Evolutionary conservation across 1,140 invertebrate genomes (phyloP).

Genomic region (Drosophila obscura): DNA sequence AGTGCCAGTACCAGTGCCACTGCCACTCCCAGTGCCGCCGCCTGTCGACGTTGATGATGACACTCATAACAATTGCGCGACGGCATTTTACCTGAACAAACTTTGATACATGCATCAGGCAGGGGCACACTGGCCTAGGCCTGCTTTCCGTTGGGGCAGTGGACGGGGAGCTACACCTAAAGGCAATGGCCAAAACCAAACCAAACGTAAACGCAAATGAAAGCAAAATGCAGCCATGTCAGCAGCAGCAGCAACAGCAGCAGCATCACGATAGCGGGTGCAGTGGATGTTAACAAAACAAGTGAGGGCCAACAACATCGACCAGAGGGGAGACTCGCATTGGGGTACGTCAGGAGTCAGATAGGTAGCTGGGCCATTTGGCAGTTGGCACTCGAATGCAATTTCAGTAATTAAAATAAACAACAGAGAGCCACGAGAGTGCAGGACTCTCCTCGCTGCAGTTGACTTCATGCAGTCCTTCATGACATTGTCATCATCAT

Average conservation of each 20-base stretch:
- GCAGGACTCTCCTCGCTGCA: conserved; percentile 41
- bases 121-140: not conserved
- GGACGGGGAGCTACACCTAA: conserved; percentile 34
- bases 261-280: conserved; percentile 60
- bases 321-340: conserved; percentile 1
- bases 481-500: conserved; percentile 69
- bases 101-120: conserved; percentile 68
- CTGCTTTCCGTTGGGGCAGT: not conserved
- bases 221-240: conserved; percentile 74
- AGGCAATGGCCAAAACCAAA: conserved; percentile 70
- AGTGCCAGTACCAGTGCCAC: conserved; percentile 13
- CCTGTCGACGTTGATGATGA: conserved; percentile 67
- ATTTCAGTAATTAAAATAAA: conserved; percentile 84
- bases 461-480: conserved; percentile 25
- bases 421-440: conserved; percentile 48
- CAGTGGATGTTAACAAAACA: conserved; percentile 72
- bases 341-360: conserved; percentile 1
- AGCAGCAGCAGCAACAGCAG: conserved; percentile 42
- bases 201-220: conserved; percentile 76
- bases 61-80: conserved; percentile 79
- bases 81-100: conserved; percentile 82
- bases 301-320: conserved; percentile 17
- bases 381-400: conserved; percentile 82
- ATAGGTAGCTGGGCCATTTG: conserved; percentile 48
- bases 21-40: not conserved